Base-by-base conservation (phyloP, 2,797 vertebrate species). In the Sebastes taczanowskii region DNA sequence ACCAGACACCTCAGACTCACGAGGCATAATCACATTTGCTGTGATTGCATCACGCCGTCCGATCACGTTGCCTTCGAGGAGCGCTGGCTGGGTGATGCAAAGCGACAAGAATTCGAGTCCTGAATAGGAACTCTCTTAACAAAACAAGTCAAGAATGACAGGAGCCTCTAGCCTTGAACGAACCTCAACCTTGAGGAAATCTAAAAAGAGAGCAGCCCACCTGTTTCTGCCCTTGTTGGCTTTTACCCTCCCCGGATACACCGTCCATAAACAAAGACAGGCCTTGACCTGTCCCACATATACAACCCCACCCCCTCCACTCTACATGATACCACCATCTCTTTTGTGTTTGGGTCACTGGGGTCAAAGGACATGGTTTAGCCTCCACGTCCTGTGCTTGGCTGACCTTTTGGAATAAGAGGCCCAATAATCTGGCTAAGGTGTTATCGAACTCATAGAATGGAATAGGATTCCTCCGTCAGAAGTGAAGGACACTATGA, bases 151-250 rank as follows among this genome's bases (percentile, higher is more conserved):
- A 35, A 49, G 70, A 75, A 35, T 52, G 73, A 64, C 23, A 7
- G 67, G 72, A 73, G 63, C 32, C 34, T 25, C 29, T 13, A 35
- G 71, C 62, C 60, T 75, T 70, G 27, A 72, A 29, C 70, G 52
- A 71, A 75, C 22, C 5, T 46, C 73, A 82, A 77, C 83, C 85
- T 90, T 84, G 81, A 72, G 78, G 55, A 63, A 80, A 35, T 86
- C 85, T 89, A 86, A 88, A 91, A 91, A 87, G 67, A 58, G 88
- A 42, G 60, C 62, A 59, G 23, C 65, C 78, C 95, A 95, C 92
- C 94, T 95, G 94, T 94, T 91, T 86, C 49, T 64, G 14, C 66
- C 81, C 70, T 8, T 89, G 91, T 88, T 88, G 78, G 56, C 77
- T 78, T 89, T 71, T 65, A 58, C 64, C 78, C 81, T 71, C 83